Percentiles rank a stretch among this genome's conserved stretches.
Evolutionary conservation across 2,888 invertebrate genomes (phyloP).

Genomic region (Pollenia angustigena): DNA sequence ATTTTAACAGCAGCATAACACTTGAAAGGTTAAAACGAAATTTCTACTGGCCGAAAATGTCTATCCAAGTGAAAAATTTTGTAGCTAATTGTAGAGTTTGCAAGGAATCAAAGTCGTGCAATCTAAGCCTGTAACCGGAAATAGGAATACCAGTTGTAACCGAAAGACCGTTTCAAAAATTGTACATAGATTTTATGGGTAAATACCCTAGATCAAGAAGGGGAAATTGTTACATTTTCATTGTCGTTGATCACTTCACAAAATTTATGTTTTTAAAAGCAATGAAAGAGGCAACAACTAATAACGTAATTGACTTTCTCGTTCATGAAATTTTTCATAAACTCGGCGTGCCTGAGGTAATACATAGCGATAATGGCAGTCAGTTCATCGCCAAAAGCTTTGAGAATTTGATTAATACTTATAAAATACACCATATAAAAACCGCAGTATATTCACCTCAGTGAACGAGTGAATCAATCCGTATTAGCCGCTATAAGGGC

Average conservation of each 20-base stretch:
- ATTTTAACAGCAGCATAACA: not conserved
- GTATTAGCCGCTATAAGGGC: too few relatives aligned
- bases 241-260: too few relatives aligned
- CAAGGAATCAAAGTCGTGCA: not conserved
- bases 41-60: constrained; percentile 2
- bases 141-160: constrained; percentile 3
- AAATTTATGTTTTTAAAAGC: not conserved
- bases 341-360: not conserved
- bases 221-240: constrained; percentile 26
- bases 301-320: too few relatives aligned
- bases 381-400: too few relatives aligned
- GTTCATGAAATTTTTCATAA: not conserved
- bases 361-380: too few relatives aligned
- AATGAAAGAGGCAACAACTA: constrained; percentile 51
- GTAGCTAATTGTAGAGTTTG: not conserved
- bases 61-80: not conserved
- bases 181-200: not conserved
- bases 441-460: too few relatives aligned
- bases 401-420: too few relatives aligned
- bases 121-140: not conserved
- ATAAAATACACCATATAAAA: too few relatives aligned
- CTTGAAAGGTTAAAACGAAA: not conserved
- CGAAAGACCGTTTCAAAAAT: constrained; percentile 8
- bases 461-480: too few relatives aligned
- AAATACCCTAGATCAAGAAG: constrained; percentile 8